Evolutionary conservation across 2,888 invertebrate species (phyloP).

Genomic region (Anoplius nigerrimus): DNA sequence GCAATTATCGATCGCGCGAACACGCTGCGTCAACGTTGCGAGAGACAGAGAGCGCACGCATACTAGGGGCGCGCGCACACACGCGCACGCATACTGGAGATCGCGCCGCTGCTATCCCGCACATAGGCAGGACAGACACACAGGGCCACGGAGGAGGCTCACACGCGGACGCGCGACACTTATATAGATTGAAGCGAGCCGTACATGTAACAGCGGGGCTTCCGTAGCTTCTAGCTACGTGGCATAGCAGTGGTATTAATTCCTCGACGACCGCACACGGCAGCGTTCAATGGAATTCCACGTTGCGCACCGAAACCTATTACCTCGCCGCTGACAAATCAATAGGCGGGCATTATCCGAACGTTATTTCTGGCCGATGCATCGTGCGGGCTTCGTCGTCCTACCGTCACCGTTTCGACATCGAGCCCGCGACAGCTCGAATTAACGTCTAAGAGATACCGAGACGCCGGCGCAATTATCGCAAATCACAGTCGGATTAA

Average conservation of each 20-base stretch:
- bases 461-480: background rate
- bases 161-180: slow-evolving; percentile 28
- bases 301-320: slow-evolving; percentile 48
- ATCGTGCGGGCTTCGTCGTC: background rate
- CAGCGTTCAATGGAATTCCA: slow-evolving; percentile 46
- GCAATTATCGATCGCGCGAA: slow-evolving; percentile 3
- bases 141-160: slow-evolving; percentile 12
- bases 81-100: background rate
- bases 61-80: too few relatives aligned
- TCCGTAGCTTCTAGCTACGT: slow-evolving; percentile 27
- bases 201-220: slow-evolving; percentile 11
- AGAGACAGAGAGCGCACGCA: too few relatives aligned
- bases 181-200: slow-evolving; percentile 39
- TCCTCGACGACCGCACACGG: slow-evolving; percentile 28
- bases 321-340: slow-evolving; percentile 45
- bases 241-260: slow-evolving; percentile 50
- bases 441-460: slow-evolving; percentile 19
- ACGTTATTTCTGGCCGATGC: slow-evolving; percentile 20
- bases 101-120: background rate
- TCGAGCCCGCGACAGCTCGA: background rate
- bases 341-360: slow-evolving; percentile 41
- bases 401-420: background rate
- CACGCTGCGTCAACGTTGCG: too few relatives aligned
- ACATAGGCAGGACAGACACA: too few relatives aligned
- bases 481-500: slow-evolving; percentile 4